Percentiles rank a stretch among this genome's conserved stretches.
Conservation (phyloP, 2,797 vertebrate species). For the Ispidina picta region DNA sequence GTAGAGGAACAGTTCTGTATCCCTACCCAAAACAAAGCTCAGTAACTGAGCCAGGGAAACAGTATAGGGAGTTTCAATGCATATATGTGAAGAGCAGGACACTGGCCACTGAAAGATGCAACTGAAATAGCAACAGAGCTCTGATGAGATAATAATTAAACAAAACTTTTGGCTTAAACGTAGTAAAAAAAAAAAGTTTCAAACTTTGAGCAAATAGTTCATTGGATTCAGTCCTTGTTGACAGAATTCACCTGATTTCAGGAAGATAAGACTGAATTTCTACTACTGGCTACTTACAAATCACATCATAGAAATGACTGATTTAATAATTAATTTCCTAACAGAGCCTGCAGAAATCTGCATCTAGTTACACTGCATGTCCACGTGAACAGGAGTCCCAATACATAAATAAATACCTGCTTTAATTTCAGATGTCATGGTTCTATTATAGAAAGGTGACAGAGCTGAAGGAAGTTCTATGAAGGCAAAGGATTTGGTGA, state of each 20-base stretch:
- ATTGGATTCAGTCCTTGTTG: background rate
- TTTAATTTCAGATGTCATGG: constrained; percentile 9
- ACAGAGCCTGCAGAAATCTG: background rate
- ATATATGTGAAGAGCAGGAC: background rate
- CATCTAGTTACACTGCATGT: background rate
- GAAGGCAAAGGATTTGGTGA: constrained; percentile 6
- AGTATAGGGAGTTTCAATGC: background rate
- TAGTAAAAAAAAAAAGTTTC: background rate
- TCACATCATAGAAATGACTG: background rate
- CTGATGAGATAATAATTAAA: background rate
- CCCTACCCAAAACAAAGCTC: background rate
- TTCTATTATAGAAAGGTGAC: constrained; percentile 45
- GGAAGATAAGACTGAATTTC: background rate
- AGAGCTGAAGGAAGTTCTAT: constrained; percentile 8
- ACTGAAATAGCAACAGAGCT: background rate
- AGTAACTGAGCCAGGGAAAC: background rate
- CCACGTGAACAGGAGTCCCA: background rate
- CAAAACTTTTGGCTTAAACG: background rate
- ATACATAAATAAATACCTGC: background rate
- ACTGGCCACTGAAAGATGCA: background rate
- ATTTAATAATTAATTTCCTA: constrained; percentile 18
- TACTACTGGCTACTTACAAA: background rate
- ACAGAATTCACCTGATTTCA: background rate
- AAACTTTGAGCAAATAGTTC: background rate
- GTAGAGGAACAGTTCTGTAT: background rate